Conservation (phyloP, 2,888 invertebrate genomes). For the Cordilura impudica region DNA sequence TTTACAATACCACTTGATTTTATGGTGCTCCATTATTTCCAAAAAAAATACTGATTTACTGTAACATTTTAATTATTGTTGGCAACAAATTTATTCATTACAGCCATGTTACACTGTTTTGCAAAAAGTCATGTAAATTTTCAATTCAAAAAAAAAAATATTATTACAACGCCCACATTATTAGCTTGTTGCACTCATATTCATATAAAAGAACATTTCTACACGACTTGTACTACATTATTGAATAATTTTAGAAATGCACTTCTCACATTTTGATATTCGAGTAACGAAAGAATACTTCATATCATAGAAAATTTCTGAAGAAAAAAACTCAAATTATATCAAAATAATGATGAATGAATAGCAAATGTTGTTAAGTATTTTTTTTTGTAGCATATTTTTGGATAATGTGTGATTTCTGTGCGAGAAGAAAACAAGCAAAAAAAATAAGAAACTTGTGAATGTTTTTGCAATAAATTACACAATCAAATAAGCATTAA, state of each 20-base stretch:
- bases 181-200: conserved; percentile 44
- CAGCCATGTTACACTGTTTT: not conserved
- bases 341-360: conserved; percentile 63
- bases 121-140: not conserved
- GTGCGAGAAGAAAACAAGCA: not conserved
- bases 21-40: too few species aligned
- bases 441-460: not conserved
- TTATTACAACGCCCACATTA: conserved; percentile 55
- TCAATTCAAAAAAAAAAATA: not conserved
- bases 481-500: conserved; percentile 56
- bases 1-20: too few species aligned
- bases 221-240: conserved; percentile 35
- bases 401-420: conserved; percentile 7
- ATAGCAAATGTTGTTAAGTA: conserved; percentile 58
- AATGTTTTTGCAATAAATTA: conserved; percentile 51
- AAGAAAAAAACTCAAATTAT: conserved; percentile 19
- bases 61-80: too few species aligned
- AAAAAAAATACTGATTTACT: too few species aligned
- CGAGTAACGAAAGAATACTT: conserved; percentile 23
- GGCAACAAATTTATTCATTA: too few species aligned
- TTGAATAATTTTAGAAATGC: conserved; percentile 34
- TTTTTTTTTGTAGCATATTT: conserved; percentile 33
- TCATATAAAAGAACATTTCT: conserved; percentile 39
- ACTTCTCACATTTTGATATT: conserved; percentile 15
- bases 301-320: not conserved